Base-by-base conservation (phyloP, 2,888 invertebrate species). In the Ichneumon xanthorius region DNA sequence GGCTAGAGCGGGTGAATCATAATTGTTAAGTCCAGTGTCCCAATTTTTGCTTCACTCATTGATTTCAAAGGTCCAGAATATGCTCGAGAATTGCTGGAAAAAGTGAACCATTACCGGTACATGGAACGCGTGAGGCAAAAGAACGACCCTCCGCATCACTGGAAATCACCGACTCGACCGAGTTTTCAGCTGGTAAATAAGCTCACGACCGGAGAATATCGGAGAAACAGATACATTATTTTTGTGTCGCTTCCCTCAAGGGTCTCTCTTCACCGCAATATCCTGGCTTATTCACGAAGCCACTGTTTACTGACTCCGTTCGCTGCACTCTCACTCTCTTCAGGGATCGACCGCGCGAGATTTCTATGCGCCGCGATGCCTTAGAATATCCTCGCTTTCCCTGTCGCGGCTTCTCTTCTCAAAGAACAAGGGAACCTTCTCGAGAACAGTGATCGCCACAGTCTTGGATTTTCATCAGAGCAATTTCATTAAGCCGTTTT, bases 401-500 rank as follows among this genome's bases (percentile, higher is more conserved):
- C 61, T 9, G 67, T 53, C 81, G 87, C 80, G 85, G 86, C 86
- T 89, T 87, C 88, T 88, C 89, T 89, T 88, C 75, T 82, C 76
- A 86, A 89, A 89, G 88, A 87, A 89, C 87, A 86, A 83, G 87
- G 88, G 88, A 89, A 89, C 84, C 88, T 61, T 53, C 37, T 58
- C 45, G 40, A 76, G 33, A 72, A 71, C 63, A 58, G 48, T 84
- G 78, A 87, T 85, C 83, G 76, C 84, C 58, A 85, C 77, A 83
- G 81, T 58, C 61, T 30, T 82, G 80, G 82, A 80, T 79, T 87
- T 82, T 73, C 72, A 76, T 79, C 82, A 92, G 91, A 90, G 88
- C 89, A 91, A 90, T 91, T 90, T 88, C 89, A 89, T 91, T 90
- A 90, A 90, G 40, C 89, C 88, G 88, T 88, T 88, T 89, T 89